Evolutionary conservation across 1,140 invertebrate genomes (phyloP), one percentile per base, ranked within the genome.

Genomic region (Nasonia longicornis): DNA sequence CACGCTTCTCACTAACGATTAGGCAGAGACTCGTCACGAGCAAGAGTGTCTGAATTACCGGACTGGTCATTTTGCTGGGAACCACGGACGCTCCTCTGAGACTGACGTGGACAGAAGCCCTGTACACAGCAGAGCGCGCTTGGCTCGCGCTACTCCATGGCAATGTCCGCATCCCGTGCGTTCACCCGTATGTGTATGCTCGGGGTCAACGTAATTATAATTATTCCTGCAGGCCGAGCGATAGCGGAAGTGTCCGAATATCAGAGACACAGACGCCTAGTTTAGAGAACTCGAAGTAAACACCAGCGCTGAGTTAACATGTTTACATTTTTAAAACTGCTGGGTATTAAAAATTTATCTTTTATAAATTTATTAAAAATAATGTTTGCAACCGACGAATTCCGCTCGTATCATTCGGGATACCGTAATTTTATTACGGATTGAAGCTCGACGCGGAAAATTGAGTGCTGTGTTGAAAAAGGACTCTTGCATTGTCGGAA

Each of bases 11-110:
- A 26, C 26, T 22, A 35, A 20, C 74, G 74, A 76, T 76, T 42
- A 66, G 74, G 0, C 8, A 26, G 22, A 2, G 10, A 11, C 72
- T 74, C 42, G 31, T 76, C 74, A 76, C 74, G 20, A 76, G 74
- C 74, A 76, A 76, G 52, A 66, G 74, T 76, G 20, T 76, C 74
- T 66, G 74, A 76, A 76, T 76, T 76, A 76, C 74, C 58, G 58
- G 58, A 64, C 72, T 31, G 52, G 31, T 64, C 72, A 74, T 74
- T 74, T 63, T 52, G 72, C 31, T 58, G 72, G 72, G 35, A 66
- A 76, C 74, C 58, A 31, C 74, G 58, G 74, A 76, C 16, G 58
- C 74, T 76, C 74, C 58, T 76, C 74, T 76, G 74, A 76, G 74
- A 76, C 74, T 76, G 74, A 76, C 74, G 74, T 66, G 29, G 20